Evolutionary conservation across 2,113 vertebrate species (phyloP), one percentile per base, ranked within the genome.

Genomic region (Salvelinus namaycush): DNA sequence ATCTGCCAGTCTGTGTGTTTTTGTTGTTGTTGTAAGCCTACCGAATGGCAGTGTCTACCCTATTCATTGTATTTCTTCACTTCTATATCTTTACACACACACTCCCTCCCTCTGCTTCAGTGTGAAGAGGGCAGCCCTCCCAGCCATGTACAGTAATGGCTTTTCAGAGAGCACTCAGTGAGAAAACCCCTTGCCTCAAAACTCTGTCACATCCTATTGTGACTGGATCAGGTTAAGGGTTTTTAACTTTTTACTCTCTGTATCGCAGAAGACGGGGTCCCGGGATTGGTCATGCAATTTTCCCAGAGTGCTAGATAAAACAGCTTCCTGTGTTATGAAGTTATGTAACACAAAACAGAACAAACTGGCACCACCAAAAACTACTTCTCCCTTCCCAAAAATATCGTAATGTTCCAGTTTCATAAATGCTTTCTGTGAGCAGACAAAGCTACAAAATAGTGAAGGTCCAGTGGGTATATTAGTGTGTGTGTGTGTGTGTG

Each of bases 131-230:
- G 27, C 54, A 7, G 8, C 34, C 4, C 13, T 57, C 13, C 14
- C 24, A 72, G 48, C 16, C 5, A 11, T 27, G 16, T 51, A 39
- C 29, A 39, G 39, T 48, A 62, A 62, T 60, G 20, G 51, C 54
- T 29, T 73, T 31, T n/a, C 72, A 62, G 16, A 73, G 54, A 44
- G 39, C 72, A 73, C 70, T 27, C 22, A 59, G 26, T 59, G 49
- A 62, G 31, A 54, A 73, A 29, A 34, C 20, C 29, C 11, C 39
- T 39, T 64, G 72, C 27, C 48, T 31, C 26, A 57, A 26, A 59
- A 57, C 51, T 57, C 70, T 29, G 71, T 62, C 71, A 62, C 57
- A 20, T 62, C 18, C 57, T 57, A 59, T 59, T 29, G n/a, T n/a
- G 14, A 27, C 44, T 51, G 14, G 20, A 22, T 51, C 48, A 18